Evolutionary conservation across 2,113 vertebrate genomes (phyloP), one percentile per base, ranked within the genome.

Genomic region (Pachypanchax playfairii): DNA sequence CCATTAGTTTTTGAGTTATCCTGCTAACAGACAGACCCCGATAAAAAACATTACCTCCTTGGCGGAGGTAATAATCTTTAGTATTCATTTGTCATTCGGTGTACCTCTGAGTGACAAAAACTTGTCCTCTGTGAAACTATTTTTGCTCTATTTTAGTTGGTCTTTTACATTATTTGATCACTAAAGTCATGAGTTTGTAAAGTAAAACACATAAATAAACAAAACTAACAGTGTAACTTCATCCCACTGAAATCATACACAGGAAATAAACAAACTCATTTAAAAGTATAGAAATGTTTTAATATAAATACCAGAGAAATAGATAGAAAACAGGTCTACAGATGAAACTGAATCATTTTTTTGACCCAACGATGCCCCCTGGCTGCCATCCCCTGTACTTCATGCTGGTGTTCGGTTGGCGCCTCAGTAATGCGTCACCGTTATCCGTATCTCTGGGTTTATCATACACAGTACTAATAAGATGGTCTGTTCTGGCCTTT

Each of bases 381-480:
- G 78, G 70, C 80, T 77, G 69, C 65, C 92, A 90, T 52, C 61
- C 85, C 66, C 92, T 90, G 90, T 95, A 94, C 79, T 99, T 99
- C 92, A 99, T 94, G 82, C 91, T 93, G 9, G 90, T 94, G 82
- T 77, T 88, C 0, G 91, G 93, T 84, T 96, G 95, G 3, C 94
- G 88, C 36, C 96, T 90, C 2, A 97, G 90, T 58, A 98, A 81
- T 0, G 80, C 81, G 53, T 97, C 94, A 0, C 92, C 92, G 5
- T 47, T 48, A 80, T 99, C 97, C 11, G 91, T 82, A 29, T 94
- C 90, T 76, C 93, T 91, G 0, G 96, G 96, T 14, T 93, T 79
- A 70, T 98, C 96, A 0, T 98, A 98, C 54, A 95, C 54, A 14
- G 96, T 98, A 0, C 93, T 93, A 62, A 98, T 96, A 43, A 93